phyloP scores from a whole-genome alignment of 2,888 invertebrate species.

The Drosophila colorata region DNA sequence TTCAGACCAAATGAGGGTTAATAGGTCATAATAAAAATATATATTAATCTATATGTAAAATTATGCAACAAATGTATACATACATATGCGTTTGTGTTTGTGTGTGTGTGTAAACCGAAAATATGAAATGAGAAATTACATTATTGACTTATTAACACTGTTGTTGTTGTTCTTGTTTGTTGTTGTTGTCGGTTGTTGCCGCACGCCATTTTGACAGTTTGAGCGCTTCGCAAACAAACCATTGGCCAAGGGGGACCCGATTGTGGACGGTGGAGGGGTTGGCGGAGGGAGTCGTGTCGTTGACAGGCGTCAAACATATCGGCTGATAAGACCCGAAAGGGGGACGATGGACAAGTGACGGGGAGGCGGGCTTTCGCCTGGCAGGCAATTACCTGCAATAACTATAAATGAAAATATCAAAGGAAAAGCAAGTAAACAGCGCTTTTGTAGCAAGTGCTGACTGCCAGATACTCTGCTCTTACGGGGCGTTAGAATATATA shows the following conservation, averaged over 20 bases:
- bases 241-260: slow-evolving; percentile 24
- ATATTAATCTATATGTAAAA: neutral
- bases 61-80: neutral
- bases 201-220: slow-evolving; percentile 72
- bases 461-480: neutral
- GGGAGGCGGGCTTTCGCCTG: slow-evolving; percentile 2
- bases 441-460: neutral
- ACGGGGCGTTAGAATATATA: too few relatives aligned
- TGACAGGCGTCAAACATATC: slow-evolving; percentile 57
- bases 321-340: slow-evolving; percentile 30
- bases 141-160: slow-evolving; percentile 70
- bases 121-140: slow-evolving; percentile 72
- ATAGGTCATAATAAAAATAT: neutral
- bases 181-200: slow-evolving; percentile 48
- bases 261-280: neutral
- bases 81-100: neutral
- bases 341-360: neutral
- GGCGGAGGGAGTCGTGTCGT: slow-evolving; percentile 38
- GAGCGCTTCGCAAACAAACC: slow-evolving; percentile 68
- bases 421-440: slow-evolving; percentile 17
- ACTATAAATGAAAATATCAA: slow-evolving; percentile 34
- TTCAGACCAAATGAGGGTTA: neutral
- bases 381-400: slow-evolving; percentile 52
- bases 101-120: slow-evolving; percentile 33
- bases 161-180: slow-evolving; percentile 24